A percentile compares a stretch with the other conserved stretches of the same genome.
These are phyloP conservation scores for Gryllus bimaculatus DNA, from an alignment of 1,140 invertebrate species.

Conservation along the genomic window DNA sequence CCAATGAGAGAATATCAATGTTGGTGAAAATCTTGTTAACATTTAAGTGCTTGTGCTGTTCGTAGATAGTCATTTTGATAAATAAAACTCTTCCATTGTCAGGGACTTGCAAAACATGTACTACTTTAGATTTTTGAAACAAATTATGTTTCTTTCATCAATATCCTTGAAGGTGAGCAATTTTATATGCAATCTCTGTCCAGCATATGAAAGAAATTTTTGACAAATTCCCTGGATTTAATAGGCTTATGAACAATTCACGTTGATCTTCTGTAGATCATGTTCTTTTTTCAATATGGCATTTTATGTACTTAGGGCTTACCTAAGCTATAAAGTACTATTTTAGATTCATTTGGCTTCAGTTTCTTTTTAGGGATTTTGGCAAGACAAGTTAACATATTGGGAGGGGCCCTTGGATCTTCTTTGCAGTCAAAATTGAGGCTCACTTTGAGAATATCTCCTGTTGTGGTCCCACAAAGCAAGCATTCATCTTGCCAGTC, in stretches of 20 bases:
- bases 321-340: background rate
- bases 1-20: no score
- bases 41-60: no score
- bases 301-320: background rate
- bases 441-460: slow-evolving; percentile 51
- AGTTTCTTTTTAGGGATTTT: slow-evolving; percentile 36
- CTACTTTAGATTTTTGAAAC: no score
- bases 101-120: no score
- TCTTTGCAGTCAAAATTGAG: slow-evolving; percentile 54
- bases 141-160: no score
- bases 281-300: no score
- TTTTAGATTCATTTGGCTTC: background rate
- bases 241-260: background rate
- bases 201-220: background rate
- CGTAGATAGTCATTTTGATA: no score
- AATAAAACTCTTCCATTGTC: no score
- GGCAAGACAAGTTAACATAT: slow-evolving; percentile 59
- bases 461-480: slow-evolving; percentile 77
- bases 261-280: no score
- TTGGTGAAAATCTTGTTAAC: no score
- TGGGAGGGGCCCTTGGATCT: slow-evolving; percentile 42
- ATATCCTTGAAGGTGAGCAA: background rate
- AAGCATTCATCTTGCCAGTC: slow-evolving; percentile 30
- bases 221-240: background rate
- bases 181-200: background rate